phyloP scores from a whole-genome alignment of 2,113 vertebrate species.

The Lophura nycthemera region DNA sequence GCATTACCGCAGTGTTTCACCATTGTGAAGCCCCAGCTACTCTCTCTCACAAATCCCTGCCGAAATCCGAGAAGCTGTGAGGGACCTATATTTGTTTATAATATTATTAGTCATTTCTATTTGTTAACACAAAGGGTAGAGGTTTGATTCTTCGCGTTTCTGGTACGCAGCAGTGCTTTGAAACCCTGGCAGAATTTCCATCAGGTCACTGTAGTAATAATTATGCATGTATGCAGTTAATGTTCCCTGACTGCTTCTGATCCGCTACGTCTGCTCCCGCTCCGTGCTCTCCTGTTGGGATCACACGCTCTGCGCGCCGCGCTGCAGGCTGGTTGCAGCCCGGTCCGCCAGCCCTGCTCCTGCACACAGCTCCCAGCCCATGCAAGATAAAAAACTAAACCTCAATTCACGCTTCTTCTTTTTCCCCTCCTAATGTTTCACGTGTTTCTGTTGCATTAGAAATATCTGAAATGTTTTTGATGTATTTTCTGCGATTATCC shows the following conservation, averaged over 20 bases:
- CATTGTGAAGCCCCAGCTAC: neutral
- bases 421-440: neutral
- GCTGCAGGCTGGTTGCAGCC: neutral
- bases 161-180: neutral
- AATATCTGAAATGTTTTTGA: constrained; percentile 61
- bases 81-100: neutral
- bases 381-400: neutral
- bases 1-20: neutral
- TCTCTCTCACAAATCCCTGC: neutral
- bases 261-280: constrained; percentile 36
- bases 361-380: neutral
- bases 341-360: neutral
- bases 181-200: constrained; percentile 53
- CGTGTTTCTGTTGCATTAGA: constrained; percentile 5
- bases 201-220: constrained; percentile 56
- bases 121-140: neutral
- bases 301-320: constrained; percentile 36
- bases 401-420: neutral
- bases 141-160: neutral
- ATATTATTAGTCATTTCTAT: neutral
- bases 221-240: constrained; percentile 64
- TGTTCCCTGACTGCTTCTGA: constrained; percentile 63
- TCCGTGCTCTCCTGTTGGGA: constrained; percentile 55
- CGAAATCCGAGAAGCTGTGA: neutral
- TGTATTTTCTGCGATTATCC: constrained; percentile 54